Percentiles rank a stretch among this genome's conserved stretches.
Conservation (phyloP, 2,797 vertebrate species). For the Pipistrellus pygmaeus region DNA sequence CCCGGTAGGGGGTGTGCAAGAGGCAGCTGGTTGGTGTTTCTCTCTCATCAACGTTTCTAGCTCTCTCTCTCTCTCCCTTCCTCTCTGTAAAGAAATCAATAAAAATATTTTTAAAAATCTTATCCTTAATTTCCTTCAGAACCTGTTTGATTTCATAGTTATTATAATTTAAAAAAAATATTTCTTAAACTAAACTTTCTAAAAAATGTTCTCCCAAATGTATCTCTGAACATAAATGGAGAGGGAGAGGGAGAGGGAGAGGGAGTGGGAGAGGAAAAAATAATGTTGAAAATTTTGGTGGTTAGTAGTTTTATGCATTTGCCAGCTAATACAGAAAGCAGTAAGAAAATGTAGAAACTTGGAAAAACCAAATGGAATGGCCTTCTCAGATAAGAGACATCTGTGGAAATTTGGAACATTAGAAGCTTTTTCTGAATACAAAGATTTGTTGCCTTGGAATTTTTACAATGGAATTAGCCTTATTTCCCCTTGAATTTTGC, state of each 20-base stretch:
- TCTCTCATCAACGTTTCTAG: too few relatives aligned
- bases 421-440: background rate
- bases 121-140: slow-evolving; percentile 21
- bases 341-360: slow-evolving; percentile 31
- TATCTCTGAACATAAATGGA: background rate
- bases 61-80: too few relatives aligned
- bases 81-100: too few relatives aligned
- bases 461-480: slow-evolving; percentile 3
- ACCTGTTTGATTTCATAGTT: background rate
- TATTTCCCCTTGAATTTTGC: background rate
- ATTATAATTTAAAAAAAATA: background rate
- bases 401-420: background rate
- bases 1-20: too few relatives aligned
- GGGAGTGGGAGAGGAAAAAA: too few relatives aligned
- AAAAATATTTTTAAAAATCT: too few relatives aligned
- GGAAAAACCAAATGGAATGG: background rate
- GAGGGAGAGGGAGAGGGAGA: rapidly evolving
- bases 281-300: background rate
- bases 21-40: too few relatives aligned
- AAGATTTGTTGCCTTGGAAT: background rate
- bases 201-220: background rate
- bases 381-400: background rate
- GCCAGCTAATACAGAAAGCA: background rate
- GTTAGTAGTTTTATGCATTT: background rate
- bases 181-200: slow-evolving; percentile 39